Conservation (phyloP, 2,888 invertebrate genomes). For the Torymus tubicola region DNA sequence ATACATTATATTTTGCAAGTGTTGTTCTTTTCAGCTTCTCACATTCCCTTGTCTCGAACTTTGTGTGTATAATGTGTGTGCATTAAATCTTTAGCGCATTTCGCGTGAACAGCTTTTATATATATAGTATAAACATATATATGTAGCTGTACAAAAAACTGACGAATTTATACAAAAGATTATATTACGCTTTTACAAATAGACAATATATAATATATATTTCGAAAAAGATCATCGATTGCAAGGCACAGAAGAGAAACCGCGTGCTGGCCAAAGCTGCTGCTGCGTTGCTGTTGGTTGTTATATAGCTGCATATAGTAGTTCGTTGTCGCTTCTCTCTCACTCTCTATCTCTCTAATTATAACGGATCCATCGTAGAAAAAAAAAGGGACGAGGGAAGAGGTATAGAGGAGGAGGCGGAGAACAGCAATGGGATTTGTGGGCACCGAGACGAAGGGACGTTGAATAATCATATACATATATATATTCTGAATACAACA, state of each 20-base stretch:
- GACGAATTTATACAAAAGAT: not conserved
- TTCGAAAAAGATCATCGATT: conserved; percentile 12
- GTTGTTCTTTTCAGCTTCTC: not conserved
- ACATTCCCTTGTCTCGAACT: conserved; percentile 35
- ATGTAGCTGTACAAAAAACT: not conserved
- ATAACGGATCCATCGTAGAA: not conserved
- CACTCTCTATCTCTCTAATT: not conserved
- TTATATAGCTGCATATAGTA: too few relatives aligned
- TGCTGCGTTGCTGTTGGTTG: not conserved
- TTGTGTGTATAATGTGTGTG: not conserved
- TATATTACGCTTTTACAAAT: conserved; percentile 2
- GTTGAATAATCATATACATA: conserved; percentile 14
- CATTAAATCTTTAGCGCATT: conserved; percentile 10
- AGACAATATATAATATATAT: conserved; percentile 24
- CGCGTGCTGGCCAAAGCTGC: not conserved
- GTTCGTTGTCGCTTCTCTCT: not conserved
- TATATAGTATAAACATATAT: conserved; percentile 2
- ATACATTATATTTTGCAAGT: conserved; percentile 26
- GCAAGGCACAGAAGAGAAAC: conserved; percentile 53
- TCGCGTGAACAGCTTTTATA: not conserved
- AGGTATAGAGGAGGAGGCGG: too few relatives aligned
- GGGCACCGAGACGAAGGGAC: conserved; percentile 53
- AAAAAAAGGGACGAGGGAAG: too few relatives aligned
- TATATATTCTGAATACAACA: conserved; percentile 40
- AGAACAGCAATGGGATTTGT: not conserved